phyloP scores from a whole-genome alignment of 2,888 invertebrate genomes.

The Deilephila elpenor region DNA sequence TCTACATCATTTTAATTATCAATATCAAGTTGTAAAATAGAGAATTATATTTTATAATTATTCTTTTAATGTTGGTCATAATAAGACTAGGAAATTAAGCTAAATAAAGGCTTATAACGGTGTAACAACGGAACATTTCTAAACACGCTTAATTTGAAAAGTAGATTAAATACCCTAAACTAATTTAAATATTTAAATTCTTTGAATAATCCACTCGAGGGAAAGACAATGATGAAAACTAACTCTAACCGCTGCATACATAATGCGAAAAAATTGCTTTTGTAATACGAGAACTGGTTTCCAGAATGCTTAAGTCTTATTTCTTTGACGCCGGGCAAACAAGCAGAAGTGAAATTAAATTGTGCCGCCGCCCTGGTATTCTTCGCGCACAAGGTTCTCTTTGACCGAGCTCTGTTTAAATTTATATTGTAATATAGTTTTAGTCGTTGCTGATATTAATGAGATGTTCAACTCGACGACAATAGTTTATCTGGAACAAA shows the following conservation, averaged over 20 bases:
- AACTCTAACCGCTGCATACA: conserved; percentile 14
- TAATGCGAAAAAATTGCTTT: conserved; percentile 31
- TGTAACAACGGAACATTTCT: background rate
- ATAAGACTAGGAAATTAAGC: background rate
- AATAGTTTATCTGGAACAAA: background rate
- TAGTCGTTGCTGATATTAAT: conserved; percentile 27
- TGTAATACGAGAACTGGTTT: conserved; percentile 41
- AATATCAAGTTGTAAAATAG: no score
- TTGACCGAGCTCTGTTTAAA: conserved; percentile 50
- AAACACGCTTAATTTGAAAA: background rate
- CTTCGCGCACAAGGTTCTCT: conserved; percentile 45
- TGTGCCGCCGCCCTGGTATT: conserved; percentile 50
- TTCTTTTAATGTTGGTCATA: no score
- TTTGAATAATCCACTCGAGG: background rate
- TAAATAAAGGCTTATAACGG: background rate
- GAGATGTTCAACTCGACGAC: background rate
- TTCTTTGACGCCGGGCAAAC: conserved; percentile 49
- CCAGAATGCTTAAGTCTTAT: conserved; percentile 48
- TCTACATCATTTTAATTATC: no score
- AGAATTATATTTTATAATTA: no score
- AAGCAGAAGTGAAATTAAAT: conserved; percentile 58
- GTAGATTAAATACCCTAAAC: conserved; percentile 10
- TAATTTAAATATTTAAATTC: conserved; percentile 25
- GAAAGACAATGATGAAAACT: conserved; percentile 18
- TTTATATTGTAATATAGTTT: conserved; percentile 47